Base-by-base conservation (phyloP, 2,113 vertebrate species). In the Pterophyllum scalare region DNA sequence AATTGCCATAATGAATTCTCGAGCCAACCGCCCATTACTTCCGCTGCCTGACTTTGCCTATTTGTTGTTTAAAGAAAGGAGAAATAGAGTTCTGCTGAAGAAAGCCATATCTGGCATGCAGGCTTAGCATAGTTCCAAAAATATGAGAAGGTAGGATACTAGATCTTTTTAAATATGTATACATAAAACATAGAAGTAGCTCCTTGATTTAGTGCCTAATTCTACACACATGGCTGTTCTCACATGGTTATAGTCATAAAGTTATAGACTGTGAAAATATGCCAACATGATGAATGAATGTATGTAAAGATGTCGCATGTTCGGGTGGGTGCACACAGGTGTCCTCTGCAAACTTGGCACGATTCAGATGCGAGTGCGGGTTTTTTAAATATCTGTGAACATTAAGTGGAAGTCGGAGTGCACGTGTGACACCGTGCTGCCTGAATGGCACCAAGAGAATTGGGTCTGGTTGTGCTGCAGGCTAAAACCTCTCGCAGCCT, bases 1-100 rank as follows among this genome's bases (percentile, higher is more conserved):
- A 91, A 94, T 91, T 94, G 93, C 92, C 92, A 94, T 94, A 93
- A 95, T 95, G 93, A 95, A 94, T 93, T 94, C 93, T 93, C 92
- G 89, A 94, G 93, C 91, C 92, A 96, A 94, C 93, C 88, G 83
- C 89, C 88, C 86, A 94, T 95, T 95, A 94, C 91, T 94, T 95
- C 94, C 91, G 43, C 93, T 86, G 86, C 90, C 88, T 93, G 94
- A 89, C 89, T 93, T 93, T 92, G 85, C 90, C 92, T 93, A 90
- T 92, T 93, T 94, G 92, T 93, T 92, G 87, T 94, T 93, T 93
- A 87, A 87, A 87, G 83, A 88, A 90, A 89, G 76, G 77, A 83
- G 78, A 81, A 90, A 90, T 59, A 86, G 80, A 85, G 85, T 88
- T 89, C 90, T 91, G 88, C 87, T 91, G 87, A 93, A 91, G 82